Percentiles rank a stretch among this genome's conserved stretches.
Evolutionary conservation across 2,797 vertebrate species (phyloP).

Genomic region (Caiman crocodilus): DNA sequence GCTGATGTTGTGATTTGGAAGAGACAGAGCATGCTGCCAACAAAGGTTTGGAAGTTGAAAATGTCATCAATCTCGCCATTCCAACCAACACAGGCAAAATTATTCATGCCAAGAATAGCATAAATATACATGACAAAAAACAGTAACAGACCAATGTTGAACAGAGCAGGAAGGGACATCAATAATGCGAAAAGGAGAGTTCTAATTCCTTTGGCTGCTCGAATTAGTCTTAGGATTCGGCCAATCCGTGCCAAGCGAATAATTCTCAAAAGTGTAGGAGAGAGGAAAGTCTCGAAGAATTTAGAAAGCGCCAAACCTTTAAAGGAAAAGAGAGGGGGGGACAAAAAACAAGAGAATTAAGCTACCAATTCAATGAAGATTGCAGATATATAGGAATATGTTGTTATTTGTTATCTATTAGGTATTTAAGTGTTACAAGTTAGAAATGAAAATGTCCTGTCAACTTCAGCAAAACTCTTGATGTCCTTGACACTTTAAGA

Average conservation of each 20-base stretch:
- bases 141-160: constrained; percentile 82
- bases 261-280: constrained; percentile 77
- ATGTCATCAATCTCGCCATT: constrained; percentile 72
- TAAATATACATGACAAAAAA: constrained; percentile 85
- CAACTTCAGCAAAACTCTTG: neutral
- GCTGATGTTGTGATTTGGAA: constrained; percentile 84
- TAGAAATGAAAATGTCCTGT: neutral
- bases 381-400: neutral
- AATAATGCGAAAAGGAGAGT: constrained; percentile 83
- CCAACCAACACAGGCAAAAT: constrained; percentile 58
- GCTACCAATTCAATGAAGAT: neutral
- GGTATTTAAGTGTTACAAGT: neutral
- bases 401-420: neutral
- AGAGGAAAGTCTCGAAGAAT: neutral
- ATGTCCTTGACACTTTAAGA: neutral
- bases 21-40: constrained; percentile 81
- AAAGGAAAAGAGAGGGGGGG: neutral
- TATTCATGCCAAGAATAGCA: constrained; percentile 82
- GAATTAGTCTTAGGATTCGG: constrained; percentile 78
- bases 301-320: constrained; percentile 47
- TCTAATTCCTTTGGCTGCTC: constrained; percentile 75
- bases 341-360: neutral
- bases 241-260: constrained; percentile 79
- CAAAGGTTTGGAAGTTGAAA: constrained; percentile 81
- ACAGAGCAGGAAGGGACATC: constrained; percentile 84